Percentiles rank a stretch among this genome's conserved stretches.
phyloP scores from a whole-genome alignment of 2,797 vertebrate genomes.

The Chromis chromis region DNA sequence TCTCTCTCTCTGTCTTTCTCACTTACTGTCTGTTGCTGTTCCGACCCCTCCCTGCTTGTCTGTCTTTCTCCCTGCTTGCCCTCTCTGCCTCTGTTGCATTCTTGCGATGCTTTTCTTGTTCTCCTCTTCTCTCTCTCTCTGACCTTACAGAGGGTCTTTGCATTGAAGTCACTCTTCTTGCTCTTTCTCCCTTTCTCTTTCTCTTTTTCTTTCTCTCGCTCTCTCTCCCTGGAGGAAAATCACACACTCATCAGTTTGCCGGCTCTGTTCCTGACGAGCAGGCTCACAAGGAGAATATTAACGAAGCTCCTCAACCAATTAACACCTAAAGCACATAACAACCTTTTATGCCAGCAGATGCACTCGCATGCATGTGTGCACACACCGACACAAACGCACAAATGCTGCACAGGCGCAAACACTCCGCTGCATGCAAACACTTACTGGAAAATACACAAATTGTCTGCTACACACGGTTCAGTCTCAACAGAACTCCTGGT shows the following conservation, averaged over 20 bases:
- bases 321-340: conserved; percentile 87
- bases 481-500: conserved; percentile 12
- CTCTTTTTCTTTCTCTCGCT: conserved; percentile 29
- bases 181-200: conserved; percentile 51
- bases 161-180: conserved; percentile 66
- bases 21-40: conserved; percentile 51
- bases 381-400: not conserved
- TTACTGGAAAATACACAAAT: conserved; percentile 24
- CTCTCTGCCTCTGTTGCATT: conserved; percentile 43
- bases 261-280: conserved; percentile 82
- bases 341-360: conserved; percentile 79
- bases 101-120: conserved; percentile 44
- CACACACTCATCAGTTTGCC: conserved; percentile 88
- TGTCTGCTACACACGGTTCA: conserved; percentile 18
- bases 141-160: conserved; percentile 77
- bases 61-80: conserved; percentile 40
- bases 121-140: conserved; percentile 65
- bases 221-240: conserved; percentile 79
- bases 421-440: conserved; percentile 22
- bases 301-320: conserved; percentile 86
- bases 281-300: conserved; percentile 87
- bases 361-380: conserved; percentile 16
- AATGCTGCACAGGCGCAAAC: not conserved
- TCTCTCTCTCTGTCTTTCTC: conserved; percentile 51
- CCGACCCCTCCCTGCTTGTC: conserved; percentile 37